Evolutionary conservation across 2,797 vertebrate genomes (phyloP).

Genomic region (Hoplostethus atlanticus): DNA sequence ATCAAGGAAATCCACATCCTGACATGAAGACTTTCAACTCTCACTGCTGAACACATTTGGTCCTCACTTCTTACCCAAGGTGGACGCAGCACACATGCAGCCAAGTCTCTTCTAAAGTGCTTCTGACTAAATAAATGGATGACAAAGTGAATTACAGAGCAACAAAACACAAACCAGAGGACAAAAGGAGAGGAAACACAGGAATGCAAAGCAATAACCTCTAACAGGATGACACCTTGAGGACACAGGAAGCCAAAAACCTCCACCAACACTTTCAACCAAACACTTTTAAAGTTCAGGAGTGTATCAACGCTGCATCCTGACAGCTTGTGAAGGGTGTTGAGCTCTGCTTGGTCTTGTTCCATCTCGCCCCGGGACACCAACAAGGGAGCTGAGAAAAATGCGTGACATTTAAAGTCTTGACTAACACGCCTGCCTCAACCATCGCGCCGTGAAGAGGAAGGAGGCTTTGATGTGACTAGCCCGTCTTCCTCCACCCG

Average conservation of each 20-base stretch:
- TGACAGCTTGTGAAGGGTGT: neutral
- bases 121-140: neutral
- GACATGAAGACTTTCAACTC: too few species aligned
- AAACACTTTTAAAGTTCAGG: neutral
- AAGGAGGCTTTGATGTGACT: conserved; percentile 42
- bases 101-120: neutral
- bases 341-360: conserved; percentile 46
- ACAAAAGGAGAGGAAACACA: neutral
- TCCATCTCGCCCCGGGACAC: conserved; percentile 14
- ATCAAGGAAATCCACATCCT: too few species aligned
- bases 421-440: conserved; percentile 17
- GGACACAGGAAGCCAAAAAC: too few species aligned
- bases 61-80: neutral
- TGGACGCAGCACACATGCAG: conserved; percentile 20
- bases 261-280: too few species aligned
- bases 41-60: too few species aligned
- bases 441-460: neutral
- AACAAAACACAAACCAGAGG: neutral
- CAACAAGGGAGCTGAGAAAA: conserved; percentile 33
- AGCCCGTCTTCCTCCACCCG: conserved; percentile 9
- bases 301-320: neutral
- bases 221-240: too few species aligned
- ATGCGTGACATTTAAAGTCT: conserved; percentile 44
- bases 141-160: neutral
- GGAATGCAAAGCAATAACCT: too few species aligned